Evolutionary conservation across 1,140 invertebrate species (phyloP), one percentile per base, ranked within the genome.

Genomic region (Drosophila nasuta): DNA sequence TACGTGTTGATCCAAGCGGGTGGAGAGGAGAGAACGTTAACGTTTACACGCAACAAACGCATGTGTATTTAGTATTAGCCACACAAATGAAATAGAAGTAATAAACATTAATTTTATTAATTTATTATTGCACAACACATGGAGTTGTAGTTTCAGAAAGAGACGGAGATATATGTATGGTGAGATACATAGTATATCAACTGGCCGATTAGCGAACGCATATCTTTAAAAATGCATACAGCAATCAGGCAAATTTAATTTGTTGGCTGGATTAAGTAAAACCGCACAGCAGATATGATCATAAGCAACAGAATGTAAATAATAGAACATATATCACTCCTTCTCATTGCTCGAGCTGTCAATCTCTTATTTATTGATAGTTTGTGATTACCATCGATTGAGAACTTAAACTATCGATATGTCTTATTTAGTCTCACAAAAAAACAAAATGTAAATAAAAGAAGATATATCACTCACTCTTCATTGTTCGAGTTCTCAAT

Each of bases 51-150:
- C 70, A 52, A 52, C 70, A 73, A 11, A 60, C 54, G 41, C 46
- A 62, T 59, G 48, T 68, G 56, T 68, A 33, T 45, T 68, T 73
- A 73, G 48, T 68, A 73, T 60, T 69, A 75, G 73, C 54, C 72
- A 57, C 57, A 69, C 48, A 63, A 69, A 85, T 68, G 56, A 63
- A 85, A 78, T 75, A 79, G 81, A 81, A 79, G 71, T 79, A 77
- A 82, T 82, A 82, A 87, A 79, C 72, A 79, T 59, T 79, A 67
- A 69, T 87, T 82, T 82, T 75, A 87, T 87, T 87, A 77, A 87
- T 87, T 87, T 76, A 87, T 87, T 64, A 79, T 74, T 71, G 54
- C 66, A 48, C 67, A 25, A 43, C 30, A 38, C 8, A 3, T 46
- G 33, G 13, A 35, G 30, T 15, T 11, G 5, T 1, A 3, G 49